A percentile compares a stretch with the other conserved stretches of the same genome.
Evolutionary conservation across 2,888 invertebrate species (phyloP).

Genomic region (Malachius bipustulatus): DNA sequence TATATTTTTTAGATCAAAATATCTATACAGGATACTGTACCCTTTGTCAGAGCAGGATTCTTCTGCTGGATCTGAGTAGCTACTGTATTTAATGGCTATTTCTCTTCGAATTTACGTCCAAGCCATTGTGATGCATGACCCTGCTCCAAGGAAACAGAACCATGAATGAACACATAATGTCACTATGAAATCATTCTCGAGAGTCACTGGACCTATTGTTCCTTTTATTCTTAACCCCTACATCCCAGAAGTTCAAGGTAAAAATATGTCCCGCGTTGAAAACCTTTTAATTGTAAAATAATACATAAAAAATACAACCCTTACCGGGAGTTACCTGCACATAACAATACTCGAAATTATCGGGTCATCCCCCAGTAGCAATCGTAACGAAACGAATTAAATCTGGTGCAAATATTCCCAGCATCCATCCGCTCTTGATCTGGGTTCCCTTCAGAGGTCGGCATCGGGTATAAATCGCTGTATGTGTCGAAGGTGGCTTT

Average conservation of each 20-base stretch:
- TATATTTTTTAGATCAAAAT: no score
- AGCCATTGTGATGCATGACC: no score
- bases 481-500: slow-evolving; percentile 25
- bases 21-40: no score
- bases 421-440: slow-evolving; percentile 19
- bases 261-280: slow-evolving; percentile 12
- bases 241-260: neutral
- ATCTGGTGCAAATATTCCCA: slow-evolving; percentile 26
- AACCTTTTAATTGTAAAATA: slow-evolving; percentile 30
- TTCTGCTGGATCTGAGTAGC: no score
- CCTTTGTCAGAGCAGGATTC: no score
- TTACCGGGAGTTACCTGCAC: slow-evolving; percentile 26
- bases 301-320: slow-evolving; percentile 27
- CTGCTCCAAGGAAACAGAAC: no score
- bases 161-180: no score
- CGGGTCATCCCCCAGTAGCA: slow-evolving; percentile 27
- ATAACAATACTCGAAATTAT: slow-evolving; percentile 25
- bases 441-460: slow-evolving; percentile 21
- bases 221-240: neutral
- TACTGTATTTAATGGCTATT: no score
- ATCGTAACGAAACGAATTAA: slow-evolving; percentile 28
- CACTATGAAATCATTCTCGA: no score
- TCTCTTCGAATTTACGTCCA: no score
- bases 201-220: no score
- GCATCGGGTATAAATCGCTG: slow-evolving; percentile 23